These are phyloP conservation scores for Mongoloraphidia duomilia DNA, from an alignment of 2,888 invertebrate genomes.

Conservation along the genomic window DNA sequence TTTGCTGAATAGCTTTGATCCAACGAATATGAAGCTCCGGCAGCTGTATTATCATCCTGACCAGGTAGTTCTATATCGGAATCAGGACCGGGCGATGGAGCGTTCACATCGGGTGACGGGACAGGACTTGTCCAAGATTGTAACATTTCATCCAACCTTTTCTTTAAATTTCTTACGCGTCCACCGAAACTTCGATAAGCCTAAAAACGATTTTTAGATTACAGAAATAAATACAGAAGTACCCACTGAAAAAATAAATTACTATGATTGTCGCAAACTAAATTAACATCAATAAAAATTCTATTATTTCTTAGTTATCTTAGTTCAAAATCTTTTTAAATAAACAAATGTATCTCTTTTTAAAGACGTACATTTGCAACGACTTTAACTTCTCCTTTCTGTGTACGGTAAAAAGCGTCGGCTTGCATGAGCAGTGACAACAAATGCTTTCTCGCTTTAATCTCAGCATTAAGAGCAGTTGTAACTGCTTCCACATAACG, in stretches of 20 bases:
- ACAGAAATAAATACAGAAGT: background rate
- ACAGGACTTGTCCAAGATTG: conserved; percentile 47
- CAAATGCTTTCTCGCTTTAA: conserved; percentile 63
- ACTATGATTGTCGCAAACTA: too few relatives aligned
- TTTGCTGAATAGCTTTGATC: conserved; percentile 23
- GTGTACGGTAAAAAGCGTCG: conserved; percentile 76
- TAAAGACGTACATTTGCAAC: conserved; percentile 73
- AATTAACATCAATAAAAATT: too few relatives aligned
- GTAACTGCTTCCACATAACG: conserved; percentile 68
- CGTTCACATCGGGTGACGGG: conserved; percentile 51
- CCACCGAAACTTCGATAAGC: conserved; percentile 90
- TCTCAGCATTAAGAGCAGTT: conserved; percentile 64
- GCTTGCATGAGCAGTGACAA: conserved; percentile 67
- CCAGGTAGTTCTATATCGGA: conserved; percentile 63
- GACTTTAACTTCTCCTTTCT: conserved; percentile 87
- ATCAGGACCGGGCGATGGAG: conserved; percentile 68
- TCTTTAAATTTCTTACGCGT: conserved; percentile 71
- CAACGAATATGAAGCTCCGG: conserved; percentile 5
- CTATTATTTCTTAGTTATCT: too few relatives aligned
- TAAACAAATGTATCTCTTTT: background rate
- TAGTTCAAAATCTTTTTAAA: conserved; percentile 1
- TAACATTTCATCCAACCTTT: conserved; percentile 69
- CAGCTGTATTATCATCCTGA: background rate
- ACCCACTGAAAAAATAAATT: background rate
- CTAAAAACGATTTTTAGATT: conserved; percentile 32